Conservation (phyloP, 2,888 invertebrate species). For the Hylaea fasciaria region DNA sequence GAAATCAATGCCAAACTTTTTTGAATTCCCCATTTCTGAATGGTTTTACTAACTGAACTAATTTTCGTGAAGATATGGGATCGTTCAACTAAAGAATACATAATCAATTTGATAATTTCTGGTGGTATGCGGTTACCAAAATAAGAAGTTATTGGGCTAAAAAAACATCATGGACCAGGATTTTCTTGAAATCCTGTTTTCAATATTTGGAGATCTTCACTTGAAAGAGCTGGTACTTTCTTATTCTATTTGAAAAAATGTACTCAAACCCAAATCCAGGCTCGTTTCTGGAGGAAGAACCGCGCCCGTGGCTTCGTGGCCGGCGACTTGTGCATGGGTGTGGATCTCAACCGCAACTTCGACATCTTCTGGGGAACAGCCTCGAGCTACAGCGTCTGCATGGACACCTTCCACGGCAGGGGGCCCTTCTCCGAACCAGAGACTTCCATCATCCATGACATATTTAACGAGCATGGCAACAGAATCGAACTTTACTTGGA, state of each 20-base stretch:
- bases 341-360: conserved; percentile 91
- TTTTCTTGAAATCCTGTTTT: too few relatives aligned
- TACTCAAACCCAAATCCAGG: conserved; percentile 60
- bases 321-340: conserved; percentile 84
- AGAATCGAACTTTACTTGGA: conserved; percentile 87
- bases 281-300: conserved; percentile 88
- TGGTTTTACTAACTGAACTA: too few relatives aligned
- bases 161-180: too few relatives aligned
- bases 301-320: conserved; percentile 65
- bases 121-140: too few relatives aligned
- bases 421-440: conserved; percentile 88
- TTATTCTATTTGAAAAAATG: background rate
- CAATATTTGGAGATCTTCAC: too few relatives aligned
- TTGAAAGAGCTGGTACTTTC: background rate
- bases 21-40: too few relatives aligned
- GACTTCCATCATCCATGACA: conserved; percentile 82
- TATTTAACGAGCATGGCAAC: conserved; percentile 75
- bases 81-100: too few relatives aligned
- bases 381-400: conserved; percentile 81
- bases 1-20: too few relatives aligned
- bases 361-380: conserved; percentile 87
- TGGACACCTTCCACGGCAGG: conserved; percentile 86
- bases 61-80: too few relatives aligned
- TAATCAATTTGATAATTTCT: too few relatives aligned
- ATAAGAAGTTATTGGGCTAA: too few relatives aligned